Evolutionary conservation across 30 jellyfish, hydroid and myxozoan genomes (phyloP).

Genomic region (Aurelia sp.): DNA sequence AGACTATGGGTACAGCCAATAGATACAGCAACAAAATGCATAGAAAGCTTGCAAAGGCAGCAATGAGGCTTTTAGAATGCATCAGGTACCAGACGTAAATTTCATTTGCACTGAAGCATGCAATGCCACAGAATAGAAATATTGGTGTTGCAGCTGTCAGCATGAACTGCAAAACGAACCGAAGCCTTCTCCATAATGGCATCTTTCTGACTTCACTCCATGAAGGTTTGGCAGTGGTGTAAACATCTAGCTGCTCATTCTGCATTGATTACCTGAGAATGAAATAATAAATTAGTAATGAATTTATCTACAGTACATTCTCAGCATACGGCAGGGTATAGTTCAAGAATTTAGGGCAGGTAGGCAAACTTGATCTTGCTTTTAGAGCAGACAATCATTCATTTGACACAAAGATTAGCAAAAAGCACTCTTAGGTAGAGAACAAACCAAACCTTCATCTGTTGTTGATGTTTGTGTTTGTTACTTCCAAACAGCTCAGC

Average conservation of each 20-base stretch:
- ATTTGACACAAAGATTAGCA: too few species aligned
- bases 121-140: constrained; percentile 28
- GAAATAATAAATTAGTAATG: too few species aligned
- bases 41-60: constrained; percentile 36
- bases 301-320: too few species aligned
- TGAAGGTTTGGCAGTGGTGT: constrained; percentile 36
- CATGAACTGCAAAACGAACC: not conserved
- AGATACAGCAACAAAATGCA: constrained; percentile 26
- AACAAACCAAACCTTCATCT: too few species aligned
- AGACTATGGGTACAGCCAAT: constrained; percentile 1
- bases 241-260: not conserved
- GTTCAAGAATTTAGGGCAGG: too few species aligned
- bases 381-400: too few species aligned
- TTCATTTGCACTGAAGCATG: constrained; percentile 28
- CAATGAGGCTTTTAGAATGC: constrained; percentile 54
- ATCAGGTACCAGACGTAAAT: constrained; percentile 55
- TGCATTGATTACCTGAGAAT: not conserved
- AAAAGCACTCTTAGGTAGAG: too few species aligned
- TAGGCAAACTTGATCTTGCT: too few species aligned
- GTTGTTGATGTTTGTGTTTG: too few species aligned
- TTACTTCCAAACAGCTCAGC: too few species aligned
- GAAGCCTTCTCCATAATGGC: not conserved
- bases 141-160: constrained; percentile 5
- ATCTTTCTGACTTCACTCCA: not conserved
- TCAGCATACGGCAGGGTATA: too few species aligned